Evolutionary conservation across 53 echinoderm and acorn worm genomes (phyloP).

Genomic region (Zoroaster sp.): DNA sequence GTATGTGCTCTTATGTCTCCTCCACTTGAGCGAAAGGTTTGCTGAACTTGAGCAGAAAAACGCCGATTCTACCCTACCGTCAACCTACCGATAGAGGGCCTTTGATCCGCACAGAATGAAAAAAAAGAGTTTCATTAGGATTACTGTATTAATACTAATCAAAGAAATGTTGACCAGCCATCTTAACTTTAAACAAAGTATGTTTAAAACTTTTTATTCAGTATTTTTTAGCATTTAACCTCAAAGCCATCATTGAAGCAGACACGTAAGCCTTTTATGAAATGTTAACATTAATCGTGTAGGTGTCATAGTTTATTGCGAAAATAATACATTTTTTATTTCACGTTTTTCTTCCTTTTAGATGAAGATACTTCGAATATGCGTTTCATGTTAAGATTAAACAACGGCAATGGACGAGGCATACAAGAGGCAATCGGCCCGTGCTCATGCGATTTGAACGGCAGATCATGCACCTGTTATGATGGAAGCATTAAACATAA

Average conservation of each 20-base stretch:
- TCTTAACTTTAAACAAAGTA: not conserved
- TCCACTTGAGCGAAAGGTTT: too few species aligned
- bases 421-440: slow-evolving; percentile 33
- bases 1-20: too few species aligned
- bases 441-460: slow-evolving; percentile 21
- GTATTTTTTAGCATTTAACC: not conserved
- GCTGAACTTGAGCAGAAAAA: too few species aligned
- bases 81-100: too few species aligned
- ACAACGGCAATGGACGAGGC: not conserved
- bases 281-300: not conserved
- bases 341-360: not conserved
- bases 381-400: not conserved
- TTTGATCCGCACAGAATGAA: too few species aligned
- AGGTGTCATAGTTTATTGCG: not conserved
- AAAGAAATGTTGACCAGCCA: too few species aligned
- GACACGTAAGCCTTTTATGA: not conserved
- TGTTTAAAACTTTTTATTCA: not conserved
- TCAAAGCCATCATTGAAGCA: not conserved
- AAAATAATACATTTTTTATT: not conserved
- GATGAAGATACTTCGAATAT: not conserved
- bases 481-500: not conserved
- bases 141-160: too few species aligned
- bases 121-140: too few species aligned
- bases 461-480: not conserved
- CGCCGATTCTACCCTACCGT: too few species aligned